A percentile compares a stretch with the other conserved stretches of the same genome.
Conservation (phyloP, 2,797 vertebrate species). For the Alectoris magna region DNA sequence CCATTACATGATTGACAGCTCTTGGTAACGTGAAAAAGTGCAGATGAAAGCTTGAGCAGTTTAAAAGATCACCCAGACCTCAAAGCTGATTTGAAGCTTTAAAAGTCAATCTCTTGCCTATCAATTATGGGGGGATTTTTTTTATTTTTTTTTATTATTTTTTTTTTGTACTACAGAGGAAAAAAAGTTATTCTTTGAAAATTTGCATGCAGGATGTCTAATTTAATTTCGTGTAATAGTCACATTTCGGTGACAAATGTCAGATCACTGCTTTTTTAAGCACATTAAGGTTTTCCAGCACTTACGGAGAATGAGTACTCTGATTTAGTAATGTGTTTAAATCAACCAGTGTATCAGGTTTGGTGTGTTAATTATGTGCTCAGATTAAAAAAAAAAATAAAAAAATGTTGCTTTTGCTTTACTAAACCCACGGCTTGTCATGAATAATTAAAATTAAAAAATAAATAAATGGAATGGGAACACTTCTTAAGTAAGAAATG, state of each 20-base stretch:
- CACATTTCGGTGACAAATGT: slow-evolving; percentile 78
- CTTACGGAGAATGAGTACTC: slow-evolving; percentile 66
- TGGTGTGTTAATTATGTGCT: slow-evolving; percentile 69
- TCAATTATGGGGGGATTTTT: slow-evolving; percentile 68
- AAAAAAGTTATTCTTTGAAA: slow-evolving; percentile 77
- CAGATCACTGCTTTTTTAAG: slow-evolving; percentile 74
- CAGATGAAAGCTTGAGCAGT: slow-evolving; percentile 74
- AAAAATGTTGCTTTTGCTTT: slow-evolving; percentile 51
- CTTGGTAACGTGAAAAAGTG: slow-evolving; percentile 66
- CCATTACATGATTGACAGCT: slow-evolving; percentile 62
- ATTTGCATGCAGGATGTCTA: slow-evolving; percentile 79
- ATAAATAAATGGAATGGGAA: slow-evolving; percentile 55
- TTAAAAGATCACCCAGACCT: slow-evolving; percentile 78
- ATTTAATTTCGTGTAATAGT: slow-evolving; percentile 78
- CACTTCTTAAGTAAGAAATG: slow-evolving; percentile 60
- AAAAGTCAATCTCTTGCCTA: slow-evolving; percentile 78
- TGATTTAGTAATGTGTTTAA: slow-evolving; percentile 74
- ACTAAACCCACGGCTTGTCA: slow-evolving; percentile 66
- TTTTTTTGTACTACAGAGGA: slow-evolving; percentile 62
- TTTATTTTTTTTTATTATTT: slow-evolving; percentile 55
- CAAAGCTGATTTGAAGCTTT: slow-evolving; percentile 77
- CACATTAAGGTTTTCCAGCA: slow-evolving; percentile 68
- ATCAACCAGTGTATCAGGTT: slow-evolving; percentile 62
- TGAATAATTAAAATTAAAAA: slow-evolving; percentile 57
- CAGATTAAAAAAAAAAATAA: slow-evolving; percentile 48